Conservation (phyloP, 2,888 invertebrate species). For the Siphonodentalium dalli region DNA sequence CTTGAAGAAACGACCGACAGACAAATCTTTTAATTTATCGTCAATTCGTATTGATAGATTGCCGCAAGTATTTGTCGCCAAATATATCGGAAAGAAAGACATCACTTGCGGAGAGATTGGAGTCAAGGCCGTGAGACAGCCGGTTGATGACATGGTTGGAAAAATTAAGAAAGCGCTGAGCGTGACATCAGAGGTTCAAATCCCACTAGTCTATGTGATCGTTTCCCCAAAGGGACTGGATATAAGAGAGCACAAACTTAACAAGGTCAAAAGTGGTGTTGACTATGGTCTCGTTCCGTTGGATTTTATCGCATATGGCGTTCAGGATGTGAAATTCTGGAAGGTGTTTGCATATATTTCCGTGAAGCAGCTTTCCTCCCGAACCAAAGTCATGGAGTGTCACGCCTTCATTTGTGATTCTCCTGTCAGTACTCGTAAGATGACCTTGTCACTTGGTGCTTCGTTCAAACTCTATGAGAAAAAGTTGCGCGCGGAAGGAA, state of each 20-base stretch:
- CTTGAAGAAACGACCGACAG: no score
- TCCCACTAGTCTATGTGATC: constrained; percentile 58
- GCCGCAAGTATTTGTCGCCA: constrained; percentile 63
- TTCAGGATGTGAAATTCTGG: constrained; percentile 62
- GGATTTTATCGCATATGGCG: constrained; percentile 63
- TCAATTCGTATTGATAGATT: constrained; percentile 57
- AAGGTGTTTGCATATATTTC: constrained; percentile 61
- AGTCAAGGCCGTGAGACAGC: constrained; percentile 54
- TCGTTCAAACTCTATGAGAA: constrained; percentile 48
- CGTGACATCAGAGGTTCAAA: constrained; percentile 45
- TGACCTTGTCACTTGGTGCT: constrained; percentile 52
- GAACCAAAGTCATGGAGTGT: constrained; percentile 53
- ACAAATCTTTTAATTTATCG: no score
- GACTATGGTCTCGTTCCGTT: constrained; percentile 52
- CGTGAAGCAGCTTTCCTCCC: constrained; percentile 57
- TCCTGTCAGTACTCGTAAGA: constrained; percentile 45
- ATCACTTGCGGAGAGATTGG: constrained; percentile 59
- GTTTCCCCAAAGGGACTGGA: constrained; percentile 56
- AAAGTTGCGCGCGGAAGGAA: constrained; percentile 44
- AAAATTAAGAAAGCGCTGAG: constrained; percentile 45
- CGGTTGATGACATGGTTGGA: constrained; percentile 58
- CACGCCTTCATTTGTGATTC: constrained; percentile 61
- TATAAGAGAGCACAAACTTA: constrained; percentile 51
- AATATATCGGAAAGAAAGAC: constrained; percentile 58
- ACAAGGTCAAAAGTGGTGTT: constrained; percentile 39